phyloP scores from a whole-genome alignment of 2,888 invertebrate genomes.

The Phortica okadai region DNA sequence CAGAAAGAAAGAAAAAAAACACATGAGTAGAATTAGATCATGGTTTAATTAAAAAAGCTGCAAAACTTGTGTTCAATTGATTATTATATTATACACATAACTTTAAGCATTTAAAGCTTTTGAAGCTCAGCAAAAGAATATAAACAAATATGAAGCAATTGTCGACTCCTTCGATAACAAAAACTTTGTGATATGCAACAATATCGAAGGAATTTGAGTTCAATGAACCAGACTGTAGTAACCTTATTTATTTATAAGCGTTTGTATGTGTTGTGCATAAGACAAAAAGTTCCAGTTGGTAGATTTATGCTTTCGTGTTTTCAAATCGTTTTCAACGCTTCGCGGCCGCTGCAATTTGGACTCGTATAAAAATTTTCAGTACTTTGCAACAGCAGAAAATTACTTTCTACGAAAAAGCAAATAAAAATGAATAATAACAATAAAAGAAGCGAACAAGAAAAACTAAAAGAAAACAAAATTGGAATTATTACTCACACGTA shows the following conservation, averaged over 20 bases:
- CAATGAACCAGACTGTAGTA: neutral
- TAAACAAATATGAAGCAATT: too few species aligned
- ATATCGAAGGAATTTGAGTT: neutral
- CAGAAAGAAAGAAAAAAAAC: too few species aligned
- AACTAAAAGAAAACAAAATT: slow-evolving; percentile 13
- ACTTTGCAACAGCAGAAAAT: slow-evolving; percentile 2
- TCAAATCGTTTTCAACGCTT: slow-evolving; percentile 63
- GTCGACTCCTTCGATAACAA: too few species aligned
- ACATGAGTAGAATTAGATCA: neutral
- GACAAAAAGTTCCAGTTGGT: neutral
- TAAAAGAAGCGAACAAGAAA: slow-evolving; percentile 21
- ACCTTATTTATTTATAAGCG: neutral
- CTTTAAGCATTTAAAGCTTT: too few species aligned
- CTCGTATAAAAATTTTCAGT: neutral
- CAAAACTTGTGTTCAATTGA: neutral
- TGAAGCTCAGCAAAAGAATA: too few species aligned
- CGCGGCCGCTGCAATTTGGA: slow-evolving; percentile 25
- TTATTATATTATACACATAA: too few species aligned
- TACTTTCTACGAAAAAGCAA: slow-evolving; percentile 34
- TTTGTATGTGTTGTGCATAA: neutral
- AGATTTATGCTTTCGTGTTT: slow-evolving; percentile 40
- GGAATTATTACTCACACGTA: neutral
- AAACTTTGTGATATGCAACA: neutral
- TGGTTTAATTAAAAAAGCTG: neutral
- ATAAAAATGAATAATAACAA: slow-evolving; percentile 40